Conservation (phyloP, 2,113 vertebrate species). For the Ochotona princeps region DNA sequence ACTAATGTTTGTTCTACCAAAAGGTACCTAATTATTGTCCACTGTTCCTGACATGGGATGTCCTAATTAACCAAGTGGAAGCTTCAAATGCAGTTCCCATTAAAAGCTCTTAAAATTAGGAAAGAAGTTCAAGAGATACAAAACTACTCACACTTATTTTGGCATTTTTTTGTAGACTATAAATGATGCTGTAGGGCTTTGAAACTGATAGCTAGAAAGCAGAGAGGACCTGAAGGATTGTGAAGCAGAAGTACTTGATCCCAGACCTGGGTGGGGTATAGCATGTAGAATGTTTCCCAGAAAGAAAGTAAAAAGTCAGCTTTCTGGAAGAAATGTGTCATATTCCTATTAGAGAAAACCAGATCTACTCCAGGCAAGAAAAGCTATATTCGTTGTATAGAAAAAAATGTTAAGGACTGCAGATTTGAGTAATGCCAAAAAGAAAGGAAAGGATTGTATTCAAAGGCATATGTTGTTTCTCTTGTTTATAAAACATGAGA, state of each 20-base stretch:
- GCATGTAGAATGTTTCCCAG: not conserved
- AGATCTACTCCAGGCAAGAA: not conserved
- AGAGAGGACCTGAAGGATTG: not conserved
- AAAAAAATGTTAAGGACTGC: not conserved
- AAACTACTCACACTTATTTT: not conserved
- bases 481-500: not conserved
- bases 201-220: not conserved
- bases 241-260: constrained; percentile 3
- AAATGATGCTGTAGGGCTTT: constrained; percentile 1
- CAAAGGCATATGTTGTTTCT: not conserved
- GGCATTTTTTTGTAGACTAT: constrained; percentile 1
- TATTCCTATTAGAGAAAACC: constrained; percentile 5
- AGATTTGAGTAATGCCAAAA: not conserved
- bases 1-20: not conserved
- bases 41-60: not conserved
- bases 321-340: not conserved
- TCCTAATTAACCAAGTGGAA: not conserved
- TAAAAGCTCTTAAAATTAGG: constrained; percentile 22
- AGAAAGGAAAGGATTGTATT: not conserved
- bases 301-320: constrained; percentile 2
- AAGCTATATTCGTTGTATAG: not conserved
- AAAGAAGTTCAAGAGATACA: constrained; percentile 35
- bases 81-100: not conserved
- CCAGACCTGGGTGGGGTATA: not conserved
- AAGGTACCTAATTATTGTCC: not conserved